Evolutionary conservation across 1,140 invertebrate genomes (phyloP).

Genomic region (Leptinotarsa defecta): DNA sequence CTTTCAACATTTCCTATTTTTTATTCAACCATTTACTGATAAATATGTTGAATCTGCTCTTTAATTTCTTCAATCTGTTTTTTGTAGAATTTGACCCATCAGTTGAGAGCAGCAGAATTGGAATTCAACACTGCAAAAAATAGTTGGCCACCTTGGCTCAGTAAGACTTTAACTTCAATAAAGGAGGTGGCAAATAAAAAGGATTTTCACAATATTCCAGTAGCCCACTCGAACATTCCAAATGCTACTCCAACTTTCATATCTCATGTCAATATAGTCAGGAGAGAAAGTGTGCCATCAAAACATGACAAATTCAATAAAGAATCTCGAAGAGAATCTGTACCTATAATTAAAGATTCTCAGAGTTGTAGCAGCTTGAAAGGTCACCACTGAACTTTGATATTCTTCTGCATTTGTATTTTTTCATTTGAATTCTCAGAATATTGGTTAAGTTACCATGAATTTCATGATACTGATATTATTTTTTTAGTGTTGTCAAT

Average conservation of each 20-base stretch:
- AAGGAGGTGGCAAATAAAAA: constrained; percentile 56
- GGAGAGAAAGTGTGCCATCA: constrained; percentile 51
- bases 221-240: constrained; percentile 34
- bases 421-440: constrained; percentile 1
- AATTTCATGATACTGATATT: constrained; percentile 1
- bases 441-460: background rate
- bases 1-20: constrained; percentile 7
- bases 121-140: constrained; percentile 81
- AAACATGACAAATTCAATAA: constrained; percentile 35
- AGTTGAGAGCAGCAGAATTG: constrained; percentile 78
- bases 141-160: constrained; percentile 84
- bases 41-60: too few relatives aligned
- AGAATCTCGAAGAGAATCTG: constrained; percentile 47
- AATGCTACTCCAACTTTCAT: constrained; percentile 50
- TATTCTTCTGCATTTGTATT: background rate
- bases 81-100: constrained; percentile 87
- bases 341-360: constrained; percentile 53
- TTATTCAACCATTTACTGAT: background rate
- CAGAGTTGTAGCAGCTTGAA: constrained; percentile 55
- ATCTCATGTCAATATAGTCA: constrained; percentile 49
- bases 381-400: constrained; percentile 46
- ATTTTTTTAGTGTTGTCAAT: background rate
- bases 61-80: background rate
- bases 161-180: constrained; percentile 75
- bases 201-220: constrained; percentile 47